Conservation (phyloP, 2,113 vertebrate species). For the Emberiza fucata region DNA sequence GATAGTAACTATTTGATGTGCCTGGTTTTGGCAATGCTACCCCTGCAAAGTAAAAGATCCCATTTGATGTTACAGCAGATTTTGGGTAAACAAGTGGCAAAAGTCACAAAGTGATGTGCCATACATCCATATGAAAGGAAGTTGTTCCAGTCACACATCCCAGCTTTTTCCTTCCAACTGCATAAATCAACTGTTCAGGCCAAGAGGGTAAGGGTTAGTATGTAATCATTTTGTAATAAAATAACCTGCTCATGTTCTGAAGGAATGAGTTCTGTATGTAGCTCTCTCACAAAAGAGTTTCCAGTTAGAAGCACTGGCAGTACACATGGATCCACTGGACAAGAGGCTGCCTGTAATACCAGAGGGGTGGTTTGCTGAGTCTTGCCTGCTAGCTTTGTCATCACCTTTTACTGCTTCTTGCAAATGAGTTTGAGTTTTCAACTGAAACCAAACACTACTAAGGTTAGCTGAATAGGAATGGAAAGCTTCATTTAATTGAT, state of each 20-base stretch:
- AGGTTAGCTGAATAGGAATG: not conserved
- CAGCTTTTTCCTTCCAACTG: not conserved
- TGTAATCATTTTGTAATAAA: not conserved
- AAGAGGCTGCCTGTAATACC: not conserved
- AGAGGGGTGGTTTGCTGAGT: not conserved
- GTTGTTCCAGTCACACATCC: not conserved
- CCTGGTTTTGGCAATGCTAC: not conserved
- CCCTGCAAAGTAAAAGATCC: not conserved
- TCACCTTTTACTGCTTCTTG: not conserved
- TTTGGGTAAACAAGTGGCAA: not conserved
- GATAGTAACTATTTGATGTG: not conserved
- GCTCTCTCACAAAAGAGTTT: not conserved
- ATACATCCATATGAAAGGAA: not conserved
- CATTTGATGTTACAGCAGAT: not conserved
- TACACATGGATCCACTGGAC: rapidly evolving
- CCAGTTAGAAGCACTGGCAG: not conserved
- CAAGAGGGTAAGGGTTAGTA: not conserved
- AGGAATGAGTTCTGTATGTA: not conserved
- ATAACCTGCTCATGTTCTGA: not conserved
- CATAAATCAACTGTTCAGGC: not conserved
- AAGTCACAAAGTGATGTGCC: not conserved
- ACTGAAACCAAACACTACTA: not conserved
- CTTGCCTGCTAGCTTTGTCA: not conserved
- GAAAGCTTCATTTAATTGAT: not conserved
- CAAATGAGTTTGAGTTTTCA: not conserved